These are phyloP conservation scores for Glossophaga mutica DNA, from an alignment of 2,797 vertebrate species.

Conservation along the genomic window DNA sequence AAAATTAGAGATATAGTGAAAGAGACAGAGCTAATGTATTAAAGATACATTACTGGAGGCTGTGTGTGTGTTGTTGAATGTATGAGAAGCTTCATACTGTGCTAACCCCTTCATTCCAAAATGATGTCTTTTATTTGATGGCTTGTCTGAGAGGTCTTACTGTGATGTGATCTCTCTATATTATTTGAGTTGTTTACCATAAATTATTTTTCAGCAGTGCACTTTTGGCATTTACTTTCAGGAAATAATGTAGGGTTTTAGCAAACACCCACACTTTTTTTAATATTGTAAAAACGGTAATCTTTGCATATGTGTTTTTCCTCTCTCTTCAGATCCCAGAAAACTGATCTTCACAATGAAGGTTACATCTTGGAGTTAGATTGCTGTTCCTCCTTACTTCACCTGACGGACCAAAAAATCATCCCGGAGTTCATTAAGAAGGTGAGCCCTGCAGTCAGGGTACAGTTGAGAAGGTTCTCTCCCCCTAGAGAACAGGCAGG, in stretches of 20 bases:
- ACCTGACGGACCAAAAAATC: slow-evolving; percentile 89
- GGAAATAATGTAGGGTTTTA: background rate
- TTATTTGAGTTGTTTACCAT: background rate
- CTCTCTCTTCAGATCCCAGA: slow-evolving; percentile 85
- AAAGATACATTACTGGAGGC: background rate
- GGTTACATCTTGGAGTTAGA: slow-evolving; percentile 91
- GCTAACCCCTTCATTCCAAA: background rate
- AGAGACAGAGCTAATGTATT: background rate
- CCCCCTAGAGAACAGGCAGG: background rate
- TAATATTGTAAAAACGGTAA: background rate
- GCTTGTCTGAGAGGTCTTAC: background rate
- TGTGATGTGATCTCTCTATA: background rate
- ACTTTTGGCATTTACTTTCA: background rate
- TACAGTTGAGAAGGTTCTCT: rapidly evolving
- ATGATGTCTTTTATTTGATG: background rate
- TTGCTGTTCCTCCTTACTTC: slow-evolving; percentile 88
- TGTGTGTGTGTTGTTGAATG: background rate
- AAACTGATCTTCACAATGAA: slow-evolving; percentile 83
- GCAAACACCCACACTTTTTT: background rate
- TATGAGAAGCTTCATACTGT: background rate
- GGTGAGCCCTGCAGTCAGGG: slow-evolving; percentile 82
- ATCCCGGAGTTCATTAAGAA: slow-evolving; percentile 96
- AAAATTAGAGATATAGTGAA: background rate
- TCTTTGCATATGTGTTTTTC: slow-evolving; percentile 16
- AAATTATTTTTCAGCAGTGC: background rate